Conservation (phyloP, 2,113 vertebrate genomes). For the chimpanzee (Pan troglodytes) region NHGRI_mPanTro3-v2.1_pri NC_072404.2:24977001-24977500, state of each 20-base stretch:
- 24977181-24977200: not conserved
- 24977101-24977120: not conserved
- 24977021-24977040: not conserved
- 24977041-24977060: not conserved
- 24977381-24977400: not conserved
- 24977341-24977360: not conserved
- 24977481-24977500: not conserved
- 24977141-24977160: not conserved
- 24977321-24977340: not conserved
- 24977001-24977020: not conserved
- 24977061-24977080: not conserved
- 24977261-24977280: not conserved
- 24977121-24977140: not conserved
- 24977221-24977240: not conserved
- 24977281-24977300: not conserved
- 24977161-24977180: not conserved
- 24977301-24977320: not conserved
- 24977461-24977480: not conserved
- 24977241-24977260: not conserved
- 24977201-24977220: not conserved
- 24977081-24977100: not conserved
- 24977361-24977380: not conserved
- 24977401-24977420: not conserved
- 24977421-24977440: not conserved
- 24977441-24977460: not conserved